Evolutionary conservation across 2,888 invertebrate species (phyloP).

Genomic region (Eulithis prunata): DNA sequence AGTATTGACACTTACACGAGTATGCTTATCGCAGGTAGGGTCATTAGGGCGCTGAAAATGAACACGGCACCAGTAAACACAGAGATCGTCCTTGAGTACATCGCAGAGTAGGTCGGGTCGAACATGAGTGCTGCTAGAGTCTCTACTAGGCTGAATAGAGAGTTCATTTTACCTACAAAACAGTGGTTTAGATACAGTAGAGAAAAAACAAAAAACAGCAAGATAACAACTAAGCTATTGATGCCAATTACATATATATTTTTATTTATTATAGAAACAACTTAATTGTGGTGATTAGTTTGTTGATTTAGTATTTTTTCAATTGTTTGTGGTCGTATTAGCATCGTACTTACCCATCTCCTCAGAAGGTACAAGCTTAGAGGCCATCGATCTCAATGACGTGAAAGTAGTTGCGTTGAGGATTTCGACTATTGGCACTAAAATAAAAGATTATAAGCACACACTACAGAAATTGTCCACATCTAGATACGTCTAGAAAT

Average conservation of each 20-base stretch:
- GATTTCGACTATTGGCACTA: conserved; percentile 76
- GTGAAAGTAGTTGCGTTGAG: conserved; percentile 78
- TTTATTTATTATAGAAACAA: too few relatives aligned
- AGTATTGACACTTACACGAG: conserved; percentile 61
- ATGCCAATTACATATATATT: too few relatives aligned
- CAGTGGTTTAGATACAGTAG: too few relatives aligned
- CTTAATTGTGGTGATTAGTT: too few relatives aligned
- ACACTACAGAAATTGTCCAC: too few relatives aligned
- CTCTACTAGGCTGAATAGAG: conserved; percentile 74
- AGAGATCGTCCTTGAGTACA: conserved; percentile 64
- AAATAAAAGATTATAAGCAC: conserved; percentile 34
- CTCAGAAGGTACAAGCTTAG: conserved; percentile 72
- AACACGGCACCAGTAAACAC: conserved; percentile 67
- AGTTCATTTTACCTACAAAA: conserved; percentile 75
- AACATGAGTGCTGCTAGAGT: conserved; percentile 73
- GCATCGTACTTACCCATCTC: conserved; percentile 66
- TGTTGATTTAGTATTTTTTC: too few relatives aligned
- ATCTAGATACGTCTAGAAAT: too few relatives aligned
- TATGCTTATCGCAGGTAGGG: conserved; percentile 63
- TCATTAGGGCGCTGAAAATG: conserved; percentile 69
- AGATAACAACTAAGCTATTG: too few relatives aligned
- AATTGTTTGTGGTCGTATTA: too few relatives aligned
- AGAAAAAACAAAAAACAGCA: too few relatives aligned
- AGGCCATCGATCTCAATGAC: conserved; percentile 75
- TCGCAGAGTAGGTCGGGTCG: conserved; percentile 69